Evolutionary conservation across 2,888 invertebrate genomes (phyloP).

Genomic region (Drosophila cognata): DNA sequence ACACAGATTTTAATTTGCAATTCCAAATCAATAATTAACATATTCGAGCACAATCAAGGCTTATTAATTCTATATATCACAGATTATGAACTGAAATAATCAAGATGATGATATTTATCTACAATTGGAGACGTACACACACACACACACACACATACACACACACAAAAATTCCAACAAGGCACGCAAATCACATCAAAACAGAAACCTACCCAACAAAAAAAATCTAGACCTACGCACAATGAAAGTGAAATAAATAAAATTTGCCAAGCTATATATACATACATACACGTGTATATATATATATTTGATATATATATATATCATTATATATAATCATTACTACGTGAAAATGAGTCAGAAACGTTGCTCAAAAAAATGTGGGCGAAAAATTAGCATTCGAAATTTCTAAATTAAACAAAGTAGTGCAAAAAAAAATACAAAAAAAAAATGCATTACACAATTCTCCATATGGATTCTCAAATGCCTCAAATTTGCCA

Average conservation of each 20-base stretch:
- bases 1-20: background rate
- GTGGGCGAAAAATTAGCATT: constrained; percentile 60
- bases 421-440: constrained; percentile 29
- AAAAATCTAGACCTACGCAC: constrained; percentile 33
- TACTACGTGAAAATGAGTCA: constrained; percentile 35
- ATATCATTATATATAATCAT: constrained; percentile 6
- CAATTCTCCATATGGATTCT: constrained; percentile 32
- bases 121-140: constrained; percentile 10
- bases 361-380: constrained; percentile 7
- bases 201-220: constrained; percentile 40
- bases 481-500: constrained; percentile 19
- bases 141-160: background rate
- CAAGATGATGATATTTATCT: constrained; percentile 22
- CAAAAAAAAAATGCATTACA: constrained; percentile 44
- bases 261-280: constrained; percentile 1
- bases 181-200: background rate
- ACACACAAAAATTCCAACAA: background rate
- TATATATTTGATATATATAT: constrained; percentile 2
- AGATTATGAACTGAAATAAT: background rate
- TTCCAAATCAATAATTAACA: constrained; percentile 6
- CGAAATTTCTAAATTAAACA: constrained; percentile 16
- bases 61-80: background rate
- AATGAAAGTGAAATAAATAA: constrained; percentile 32
- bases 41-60: background rate
- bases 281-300: constrained; percentile 1